Evolutionary conservation across 2,797 vertebrate species (phyloP).

Genomic region (Anguilla megastoma): DNA sequence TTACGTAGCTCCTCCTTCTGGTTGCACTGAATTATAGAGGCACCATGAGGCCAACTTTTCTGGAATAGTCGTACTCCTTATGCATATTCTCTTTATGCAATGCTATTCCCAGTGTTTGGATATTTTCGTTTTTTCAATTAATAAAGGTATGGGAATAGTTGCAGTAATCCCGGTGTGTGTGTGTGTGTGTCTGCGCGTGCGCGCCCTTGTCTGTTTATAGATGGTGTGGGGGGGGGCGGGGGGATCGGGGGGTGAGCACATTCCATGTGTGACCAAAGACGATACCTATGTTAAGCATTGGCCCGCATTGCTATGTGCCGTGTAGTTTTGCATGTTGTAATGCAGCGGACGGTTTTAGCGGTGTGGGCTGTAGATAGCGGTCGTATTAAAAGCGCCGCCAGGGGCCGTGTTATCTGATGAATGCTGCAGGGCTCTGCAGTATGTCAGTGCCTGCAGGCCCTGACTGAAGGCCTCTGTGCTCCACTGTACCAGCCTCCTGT

Average conservation of each 20-base stretch:
- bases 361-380: not conserved
- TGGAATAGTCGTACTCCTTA: not conserved
- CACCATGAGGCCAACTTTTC: not conserved
- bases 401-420: conserved; percentile 13
- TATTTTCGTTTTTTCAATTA: not conserved
- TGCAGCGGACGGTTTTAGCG: not conserved
- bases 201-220: not conserved
- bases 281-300: not conserved
- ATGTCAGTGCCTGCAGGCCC: not conserved
- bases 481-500: conserved; percentile 43
- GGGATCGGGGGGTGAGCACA: no score
- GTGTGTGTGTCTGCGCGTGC: not conserved
- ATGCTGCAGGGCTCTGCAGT: not conserved
- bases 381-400: conserved; percentile 19
- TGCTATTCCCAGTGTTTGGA: not conserved
- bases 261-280: conserved; percentile 7
- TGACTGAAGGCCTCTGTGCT: conserved; percentile 22
- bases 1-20: not conserved
- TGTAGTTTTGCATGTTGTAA: conserved; percentile 16
- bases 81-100: not conserved
- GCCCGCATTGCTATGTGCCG: not conserved
- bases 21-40: not conserved
- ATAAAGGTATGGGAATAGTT: not conserved
- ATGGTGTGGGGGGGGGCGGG: not conserved
- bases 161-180: not conserved